A percentile compares a stretch with the other conserved stretches of the same genome.
Evolutionary conservation across 2,113 vertebrate genomes (phyloP).

Genomic region (Oryzias woworae): DNA sequence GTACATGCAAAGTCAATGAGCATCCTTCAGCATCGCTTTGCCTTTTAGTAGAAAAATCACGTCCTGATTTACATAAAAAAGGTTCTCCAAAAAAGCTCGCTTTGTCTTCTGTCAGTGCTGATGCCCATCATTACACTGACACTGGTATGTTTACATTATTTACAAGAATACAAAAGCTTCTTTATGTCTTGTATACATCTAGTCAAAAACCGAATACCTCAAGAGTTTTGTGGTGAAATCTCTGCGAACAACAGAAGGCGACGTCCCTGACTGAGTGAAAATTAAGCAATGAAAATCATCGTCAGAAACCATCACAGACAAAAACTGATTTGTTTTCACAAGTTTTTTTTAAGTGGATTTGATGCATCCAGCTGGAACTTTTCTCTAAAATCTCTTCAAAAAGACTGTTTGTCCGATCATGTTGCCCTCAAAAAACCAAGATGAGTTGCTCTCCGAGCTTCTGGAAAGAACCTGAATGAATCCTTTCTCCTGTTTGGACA

Average conservation of each 20-base stretch:
- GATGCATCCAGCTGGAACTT: too few species aligned
- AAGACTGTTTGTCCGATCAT: too few species aligned
- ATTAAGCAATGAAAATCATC: too few species aligned
- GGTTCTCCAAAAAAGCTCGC: slow-evolving; percentile 37
- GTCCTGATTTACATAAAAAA: slow-evolving; percentile 46
- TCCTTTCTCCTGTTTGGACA: too few species aligned
- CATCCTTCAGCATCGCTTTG: slow-evolving; percentile 21
- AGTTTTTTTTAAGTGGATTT: too few species aligned
- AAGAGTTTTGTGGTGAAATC: slow-evolving; percentile 31
- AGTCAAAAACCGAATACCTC: slow-evolving; percentile 41
- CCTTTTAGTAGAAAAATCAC: slow-evolving; percentile 57
- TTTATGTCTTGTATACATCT: slow-evolving; percentile 28
- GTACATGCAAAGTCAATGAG: slow-evolving; percentile 48
- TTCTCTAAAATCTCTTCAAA: too few species aligned
- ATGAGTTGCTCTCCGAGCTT: too few species aligned
- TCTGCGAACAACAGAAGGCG: slow-evolving; percentile 31
- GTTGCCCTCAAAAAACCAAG: too few species aligned
- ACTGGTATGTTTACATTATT: slow-evolving; percentile 44
- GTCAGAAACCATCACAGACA: too few species aligned
- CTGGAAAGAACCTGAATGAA: too few species aligned
- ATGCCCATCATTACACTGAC: background rate
- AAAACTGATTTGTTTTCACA: too few species aligned
- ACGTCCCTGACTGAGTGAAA: slow-evolving; percentile 4
- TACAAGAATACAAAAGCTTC: slow-evolving; percentile 46
- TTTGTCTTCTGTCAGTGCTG: slow-evolving; percentile 4